phyloP scores from a whole-genome alignment of 2,797 vertebrate species.

The Loriculus beryllinus region DNA sequence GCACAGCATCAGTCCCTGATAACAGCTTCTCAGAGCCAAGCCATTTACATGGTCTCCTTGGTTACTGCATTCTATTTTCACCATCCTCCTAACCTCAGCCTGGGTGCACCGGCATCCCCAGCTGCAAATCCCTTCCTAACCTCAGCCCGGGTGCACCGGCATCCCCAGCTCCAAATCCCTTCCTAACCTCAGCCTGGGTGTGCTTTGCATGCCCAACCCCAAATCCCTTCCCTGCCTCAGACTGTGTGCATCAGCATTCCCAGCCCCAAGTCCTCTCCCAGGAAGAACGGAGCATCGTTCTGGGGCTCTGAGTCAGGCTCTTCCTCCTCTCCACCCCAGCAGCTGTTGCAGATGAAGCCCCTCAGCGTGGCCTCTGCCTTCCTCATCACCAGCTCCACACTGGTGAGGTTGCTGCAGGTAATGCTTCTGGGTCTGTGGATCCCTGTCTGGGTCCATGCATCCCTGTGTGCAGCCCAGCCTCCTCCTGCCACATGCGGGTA shows the following conservation, averaged over 20 bases:
- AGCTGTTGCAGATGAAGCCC: background rate
- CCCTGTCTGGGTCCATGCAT: background rate
- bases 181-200: too few species aligned
- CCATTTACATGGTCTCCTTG: background rate
- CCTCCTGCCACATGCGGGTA: too few species aligned
- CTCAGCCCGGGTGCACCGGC: rapidly evolving
- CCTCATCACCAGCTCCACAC: background rate
- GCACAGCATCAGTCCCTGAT: background rate
- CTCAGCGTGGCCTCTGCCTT: rapidly evolving
- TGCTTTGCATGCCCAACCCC: background rate
- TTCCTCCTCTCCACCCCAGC: background rate
- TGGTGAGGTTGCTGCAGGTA: background rate
- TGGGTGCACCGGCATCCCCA: background rate
- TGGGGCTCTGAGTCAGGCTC: background rate
- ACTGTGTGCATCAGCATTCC: background rate
- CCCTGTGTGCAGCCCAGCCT: background rate
- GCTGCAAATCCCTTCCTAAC: background rate
- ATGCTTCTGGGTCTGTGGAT: background rate
- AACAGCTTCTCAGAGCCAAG: background rate
- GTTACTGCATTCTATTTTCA: constrained; percentile 25
- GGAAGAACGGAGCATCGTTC: rapidly evolving
- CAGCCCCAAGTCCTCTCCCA: background rate
- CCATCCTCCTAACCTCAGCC: background rate
- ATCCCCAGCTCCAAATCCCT: too few species aligned
- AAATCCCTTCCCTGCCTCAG: background rate